Evolutionary conservation across 2,797 vertebrate genomes (phyloP).

Genomic region (Lacerta viridis): DNA sequence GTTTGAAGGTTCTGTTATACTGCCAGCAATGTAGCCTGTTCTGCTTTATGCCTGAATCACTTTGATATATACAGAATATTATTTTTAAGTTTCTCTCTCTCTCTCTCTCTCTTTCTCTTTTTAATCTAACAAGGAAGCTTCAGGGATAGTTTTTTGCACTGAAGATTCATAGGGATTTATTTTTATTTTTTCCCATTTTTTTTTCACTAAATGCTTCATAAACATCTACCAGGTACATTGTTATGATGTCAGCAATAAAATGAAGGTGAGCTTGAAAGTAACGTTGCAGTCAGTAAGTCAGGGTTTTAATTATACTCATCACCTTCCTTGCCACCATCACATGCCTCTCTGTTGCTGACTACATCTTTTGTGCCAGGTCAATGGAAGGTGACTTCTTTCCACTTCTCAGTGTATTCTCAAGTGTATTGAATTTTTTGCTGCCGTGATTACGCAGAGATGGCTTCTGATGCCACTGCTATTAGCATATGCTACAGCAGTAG

Average conservation of each 20-base stretch:
- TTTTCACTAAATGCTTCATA: background rate
- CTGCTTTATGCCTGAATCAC: background rate
- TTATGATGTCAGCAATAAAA: background rate
- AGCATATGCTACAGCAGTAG: background rate
- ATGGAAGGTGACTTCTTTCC: background rate
- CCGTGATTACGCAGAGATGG: background rate
- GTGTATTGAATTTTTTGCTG: background rate
- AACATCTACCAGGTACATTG: fast-evolving
- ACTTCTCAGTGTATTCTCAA: background rate
- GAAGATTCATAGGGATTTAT: background rate
- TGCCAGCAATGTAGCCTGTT: too few relatives aligned
- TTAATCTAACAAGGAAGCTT: background rate
- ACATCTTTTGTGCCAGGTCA: conserved; percentile 28
- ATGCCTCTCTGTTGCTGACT: background rate
- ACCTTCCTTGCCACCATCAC: background rate
- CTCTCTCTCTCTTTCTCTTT: background rate
- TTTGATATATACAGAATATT: background rate
- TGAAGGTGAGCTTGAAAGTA: background rate
- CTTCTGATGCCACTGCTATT: conserved; percentile 10
- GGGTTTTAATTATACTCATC: conserved; percentile 12
- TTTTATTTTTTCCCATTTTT: fast-evolving
- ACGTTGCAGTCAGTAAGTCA: background rate
- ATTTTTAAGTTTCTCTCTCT: conserved; percentile 1
- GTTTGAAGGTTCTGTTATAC: too few relatives aligned
- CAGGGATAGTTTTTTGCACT: background rate